Evolutionary conservation across 2,888 invertebrate genomes (phyloP).

Genomic region (Andrena camellia): DNA sequence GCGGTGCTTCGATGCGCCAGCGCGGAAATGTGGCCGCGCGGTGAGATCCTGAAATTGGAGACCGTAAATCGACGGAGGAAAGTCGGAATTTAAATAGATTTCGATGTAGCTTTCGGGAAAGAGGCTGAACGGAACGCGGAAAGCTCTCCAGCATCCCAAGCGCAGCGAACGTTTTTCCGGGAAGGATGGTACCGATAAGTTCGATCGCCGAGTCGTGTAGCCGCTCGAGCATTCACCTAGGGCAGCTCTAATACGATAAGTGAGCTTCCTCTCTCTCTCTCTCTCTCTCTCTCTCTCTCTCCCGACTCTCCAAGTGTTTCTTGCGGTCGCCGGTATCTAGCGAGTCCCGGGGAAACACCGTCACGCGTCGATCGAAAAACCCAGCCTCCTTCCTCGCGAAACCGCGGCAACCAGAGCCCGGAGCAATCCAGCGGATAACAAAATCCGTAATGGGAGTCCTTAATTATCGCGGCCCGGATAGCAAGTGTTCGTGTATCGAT

Average conservation of each 20-base stretch:
- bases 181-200: constrained; percentile 33
- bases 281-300: background rate
- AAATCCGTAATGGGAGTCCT: constrained; percentile 3
- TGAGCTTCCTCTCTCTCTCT: constrained; percentile 14
- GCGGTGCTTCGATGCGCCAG: no score
- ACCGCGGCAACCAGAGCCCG: background rate
- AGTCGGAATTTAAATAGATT: no score
- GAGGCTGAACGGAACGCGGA: constrained; percentile 3
- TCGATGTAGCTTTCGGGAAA: background rate
- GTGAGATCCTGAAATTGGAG: no score
- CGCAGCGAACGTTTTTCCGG: constrained; percentile 1
- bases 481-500: background rate
- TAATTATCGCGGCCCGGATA: constrained; percentile 12
- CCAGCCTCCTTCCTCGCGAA: constrained; percentile 8
- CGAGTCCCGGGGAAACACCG: constrained; percentile 26
- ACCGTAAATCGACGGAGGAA: no score
- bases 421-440: constrained; percentile 18
- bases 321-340: constrained; percentile 35
- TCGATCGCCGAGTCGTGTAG: constrained; percentile 39
- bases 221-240: constrained; percentile 18
- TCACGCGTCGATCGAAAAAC: constrained; percentile 17
- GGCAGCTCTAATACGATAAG: constrained; percentile 53
- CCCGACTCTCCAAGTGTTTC: constrained; percentile 15
- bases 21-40: no score
- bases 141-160: background rate